A percentile compares a stretch with the other conserved stretches of the same genome.
Evolutionary conservation across 2,888 invertebrate genomes (phyloP).

Genomic region (Octonoba sinensis): DNA sequence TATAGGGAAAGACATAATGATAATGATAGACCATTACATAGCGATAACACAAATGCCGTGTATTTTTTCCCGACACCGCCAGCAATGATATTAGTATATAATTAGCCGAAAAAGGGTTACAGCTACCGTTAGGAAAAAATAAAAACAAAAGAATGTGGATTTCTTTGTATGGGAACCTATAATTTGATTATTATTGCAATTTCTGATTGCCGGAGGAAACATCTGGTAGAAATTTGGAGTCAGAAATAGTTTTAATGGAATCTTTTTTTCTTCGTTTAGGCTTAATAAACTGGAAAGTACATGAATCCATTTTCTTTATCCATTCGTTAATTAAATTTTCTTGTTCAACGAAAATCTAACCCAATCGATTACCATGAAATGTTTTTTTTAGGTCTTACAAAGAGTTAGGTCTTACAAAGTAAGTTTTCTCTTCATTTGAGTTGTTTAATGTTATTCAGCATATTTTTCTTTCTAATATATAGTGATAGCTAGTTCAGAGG

Average conservation of each 20-base stretch:
- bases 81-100: conserved; percentile 23
- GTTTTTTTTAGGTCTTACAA: no score
- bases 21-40: conserved; percentile 8
- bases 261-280: conserved; percentile 13
- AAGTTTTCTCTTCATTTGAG: no score
- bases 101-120: conserved; percentile 2
- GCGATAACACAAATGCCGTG: conserved; percentile 12
- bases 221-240: conserved; percentile 12
- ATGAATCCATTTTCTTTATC: background rate
- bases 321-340: conserved; percentile 33
- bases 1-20: conserved; percentile 1
- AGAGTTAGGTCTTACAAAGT: no score
- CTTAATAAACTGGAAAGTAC: conserved; percentile 32
- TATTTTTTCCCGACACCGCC: background rate
- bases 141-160: background rate
- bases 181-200: conserved; percentile 35
- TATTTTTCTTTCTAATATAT: no score
- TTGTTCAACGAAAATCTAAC: conserved; percentile 4
- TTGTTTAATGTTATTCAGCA: no score
- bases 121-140: background rate
- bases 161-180: conserved; percentile 12
- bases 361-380: background rate
- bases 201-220: conserved; percentile 2
- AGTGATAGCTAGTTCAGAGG: no score
- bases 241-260: conserved; percentile 16